phyloP scores from a whole-genome alignment of 2,888 invertebrate genomes.

The Zaprionus obscuricornis region DNA sequence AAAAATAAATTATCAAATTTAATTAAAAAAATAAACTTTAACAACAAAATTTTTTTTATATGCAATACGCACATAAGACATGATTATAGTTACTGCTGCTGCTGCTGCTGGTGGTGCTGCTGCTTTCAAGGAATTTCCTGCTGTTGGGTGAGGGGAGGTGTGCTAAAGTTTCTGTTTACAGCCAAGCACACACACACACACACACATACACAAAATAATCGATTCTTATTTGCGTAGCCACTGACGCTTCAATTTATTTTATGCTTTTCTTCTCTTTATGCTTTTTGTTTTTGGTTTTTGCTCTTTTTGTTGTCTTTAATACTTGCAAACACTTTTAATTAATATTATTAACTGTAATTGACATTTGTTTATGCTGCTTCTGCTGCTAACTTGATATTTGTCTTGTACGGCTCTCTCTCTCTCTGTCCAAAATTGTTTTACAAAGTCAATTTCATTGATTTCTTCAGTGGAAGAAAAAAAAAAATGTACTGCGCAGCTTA shows the following conservation, averaged over 20 bases:
- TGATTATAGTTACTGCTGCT: conserved; percentile 18
- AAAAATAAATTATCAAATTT: neutral
- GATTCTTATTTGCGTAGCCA: too few relatives aligned
- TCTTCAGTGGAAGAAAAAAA: too few relatives aligned
- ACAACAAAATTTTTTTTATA: too few relatives aligned
- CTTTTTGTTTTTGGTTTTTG: neutral
- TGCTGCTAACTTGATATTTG: conserved; percentile 1
- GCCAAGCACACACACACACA: too few relatives aligned
- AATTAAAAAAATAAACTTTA: conserved; percentile 29
- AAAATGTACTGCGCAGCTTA: conserved; percentile 40
- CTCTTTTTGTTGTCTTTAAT: neutral
- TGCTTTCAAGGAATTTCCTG: conserved; percentile 6
- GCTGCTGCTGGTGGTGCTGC: conserved; percentile 3
- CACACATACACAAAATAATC: too few relatives aligned
- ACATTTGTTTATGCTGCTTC: conserved; percentile 42
- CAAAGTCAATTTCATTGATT: conserved; percentile 41
- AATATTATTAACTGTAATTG: conserved; percentile 3
- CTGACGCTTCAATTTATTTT: too few relatives aligned
- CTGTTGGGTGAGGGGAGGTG: conserved; percentile 3
- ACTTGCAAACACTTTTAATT: neutral
- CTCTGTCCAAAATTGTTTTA: conserved; percentile 17
- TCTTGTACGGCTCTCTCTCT: too few relatives aligned
- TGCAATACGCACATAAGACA: conserved; percentile 68
- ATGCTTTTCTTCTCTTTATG: too few relatives aligned
- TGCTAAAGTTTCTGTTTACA: neutral